Evolutionary conservation across 2,888 invertebrate genomes (phyloP).

Genomic region (Incurvaria masculella): DNA sequence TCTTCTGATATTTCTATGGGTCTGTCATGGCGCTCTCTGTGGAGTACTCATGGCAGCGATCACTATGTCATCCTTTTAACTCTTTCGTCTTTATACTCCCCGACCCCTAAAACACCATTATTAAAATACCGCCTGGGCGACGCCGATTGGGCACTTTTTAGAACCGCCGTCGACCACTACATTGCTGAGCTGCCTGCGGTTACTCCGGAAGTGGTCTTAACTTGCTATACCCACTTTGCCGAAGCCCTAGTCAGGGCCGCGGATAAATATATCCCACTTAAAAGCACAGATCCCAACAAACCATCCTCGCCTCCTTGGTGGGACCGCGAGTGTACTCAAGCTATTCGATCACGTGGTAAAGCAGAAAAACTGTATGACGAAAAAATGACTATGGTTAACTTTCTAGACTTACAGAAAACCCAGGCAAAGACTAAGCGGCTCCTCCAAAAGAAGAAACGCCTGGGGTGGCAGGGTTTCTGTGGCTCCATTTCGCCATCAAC

Average conservation of each 20-base stretch:
- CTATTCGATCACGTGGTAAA: not conserved
- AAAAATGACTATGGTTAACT: not conserved
- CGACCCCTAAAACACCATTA: not conserved
- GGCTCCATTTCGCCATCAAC: not conserved
- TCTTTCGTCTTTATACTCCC: not conserved
- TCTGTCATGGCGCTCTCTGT: not conserved
- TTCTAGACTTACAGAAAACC: not conserved
- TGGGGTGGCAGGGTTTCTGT: not conserved
- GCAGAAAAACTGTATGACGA: not conserved
- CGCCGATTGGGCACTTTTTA: not conserved
- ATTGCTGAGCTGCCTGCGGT: not conserved
- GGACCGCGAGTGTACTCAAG: not conserved
- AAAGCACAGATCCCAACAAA: not conserved
- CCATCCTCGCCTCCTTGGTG: not conserved
- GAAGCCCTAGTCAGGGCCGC: not conserved
- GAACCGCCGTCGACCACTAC: not conserved
- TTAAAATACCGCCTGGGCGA: not conserved
- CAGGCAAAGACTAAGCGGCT: not conserved
- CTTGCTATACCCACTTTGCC: not conserved
- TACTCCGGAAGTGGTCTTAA: not conserved
- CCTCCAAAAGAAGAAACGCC: not conserved
- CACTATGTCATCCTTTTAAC: not conserved
- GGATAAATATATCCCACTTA: not conserved
- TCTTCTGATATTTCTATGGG: not conserved
- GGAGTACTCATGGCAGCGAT: not conserved